Percentiles rank a stretch among this genome's conserved stretches.
Evolutionary conservation across 2,888 invertebrate genomes (phyloP).

Genomic region (Drosophila percnosoma): DNA sequence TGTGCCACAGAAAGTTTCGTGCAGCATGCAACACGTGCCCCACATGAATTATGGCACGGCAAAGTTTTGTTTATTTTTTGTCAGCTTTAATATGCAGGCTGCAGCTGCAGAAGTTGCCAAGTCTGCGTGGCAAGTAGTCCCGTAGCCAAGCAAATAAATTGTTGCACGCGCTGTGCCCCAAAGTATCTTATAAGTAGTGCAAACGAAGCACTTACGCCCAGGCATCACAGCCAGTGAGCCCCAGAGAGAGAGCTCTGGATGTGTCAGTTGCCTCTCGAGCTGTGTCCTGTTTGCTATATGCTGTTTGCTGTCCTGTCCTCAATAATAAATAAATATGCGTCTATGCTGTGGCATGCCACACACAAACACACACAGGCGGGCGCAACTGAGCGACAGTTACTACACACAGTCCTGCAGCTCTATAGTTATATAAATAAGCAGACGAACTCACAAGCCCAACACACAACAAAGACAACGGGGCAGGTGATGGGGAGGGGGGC

Average conservation of each 20-base stretch:
- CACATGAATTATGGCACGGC: slow-evolving; percentile 66
- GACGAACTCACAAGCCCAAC: slow-evolving; percentile 9
- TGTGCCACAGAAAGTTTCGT: slow-evolving; percentile 52
- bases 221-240: slow-evolving; percentile 37
- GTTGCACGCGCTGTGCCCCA: slow-evolving; percentile 60
- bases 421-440: slow-evolving; percentile 29
- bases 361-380: not conserved
- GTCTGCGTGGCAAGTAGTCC: slow-evolving; percentile 15
- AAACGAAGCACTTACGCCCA: slow-evolving; percentile 70
- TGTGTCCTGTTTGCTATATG: slow-evolving; percentile 10
- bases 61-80: slow-evolving; percentile 33
- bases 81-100: slow-evolving; percentile 65
- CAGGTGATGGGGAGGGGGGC: not conserved
- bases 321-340: slow-evolving; percentile 75
- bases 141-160: slow-evolving; percentile 65
- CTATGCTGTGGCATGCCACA: slow-evolving; percentile 75
- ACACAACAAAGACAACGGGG: slow-evolving; percentile 2
- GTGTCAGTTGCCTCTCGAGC: slow-evolving; percentile 51
- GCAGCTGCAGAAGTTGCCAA: slow-evolving; percentile 43
- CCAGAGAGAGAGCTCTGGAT: slow-evolving; percentile 23
- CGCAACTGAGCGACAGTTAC: slow-evolving; percentile 31
- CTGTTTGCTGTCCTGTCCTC: slow-evolving; percentile 39
- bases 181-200: slow-evolving; percentile 70
- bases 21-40: slow-evolving; percentile 77
- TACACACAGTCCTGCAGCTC: slow-evolving; percentile 11